Evolutionary conservation across 2,113 vertebrate genomes (phyloP), one percentile per base, ranked within the genome.

Genomic region (Pandion haliaetus): DNA sequence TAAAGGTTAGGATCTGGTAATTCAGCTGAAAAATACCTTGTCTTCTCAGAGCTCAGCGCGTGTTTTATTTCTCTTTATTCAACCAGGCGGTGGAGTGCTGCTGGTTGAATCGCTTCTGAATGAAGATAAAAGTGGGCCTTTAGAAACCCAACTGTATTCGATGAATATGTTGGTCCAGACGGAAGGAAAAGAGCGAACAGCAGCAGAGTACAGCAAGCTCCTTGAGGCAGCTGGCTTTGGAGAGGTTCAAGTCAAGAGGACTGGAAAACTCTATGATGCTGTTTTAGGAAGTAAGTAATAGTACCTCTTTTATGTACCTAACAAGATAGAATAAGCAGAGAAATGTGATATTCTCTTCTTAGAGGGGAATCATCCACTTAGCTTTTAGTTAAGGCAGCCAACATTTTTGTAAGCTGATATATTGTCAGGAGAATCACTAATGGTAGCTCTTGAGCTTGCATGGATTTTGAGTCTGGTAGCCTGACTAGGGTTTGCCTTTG

Each of bases 151-250:
- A 24, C 98, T 99, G 14, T 98, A 97, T 92, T 99, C 98, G 0
- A 97, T 99, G 32, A 99, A 99, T 93, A 99, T 99, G 99, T 97
- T 99, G 83, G 97, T 99, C 12, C 99, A 99, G 98, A 99, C 99
- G 0, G 98, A 99, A 96, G 99, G 99, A 21, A 98, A 95, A 28
- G 99, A 99, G 96, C 55, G 98, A 67, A 98, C 97, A 20, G 92
- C 96, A 38, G 78, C 95, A 16, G 98, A 99, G 92, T 99, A 99
- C 95, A 78, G 40, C 8, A 82, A 74, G 12, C 98, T 99, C 34
- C 97, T 99, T 9, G n/a, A 89, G 8, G 77, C 97, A 9, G 98
- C 98, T 3, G 99, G 99, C 62, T 99, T 99, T 95, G 77, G 69
- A 40, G 58, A 84, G 31, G 49, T 98, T 78, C 95, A 93, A 70